phyloP scores from a whole-genome alignment of 1,140 invertebrate species.

The Procambarus virginalis region DNA sequence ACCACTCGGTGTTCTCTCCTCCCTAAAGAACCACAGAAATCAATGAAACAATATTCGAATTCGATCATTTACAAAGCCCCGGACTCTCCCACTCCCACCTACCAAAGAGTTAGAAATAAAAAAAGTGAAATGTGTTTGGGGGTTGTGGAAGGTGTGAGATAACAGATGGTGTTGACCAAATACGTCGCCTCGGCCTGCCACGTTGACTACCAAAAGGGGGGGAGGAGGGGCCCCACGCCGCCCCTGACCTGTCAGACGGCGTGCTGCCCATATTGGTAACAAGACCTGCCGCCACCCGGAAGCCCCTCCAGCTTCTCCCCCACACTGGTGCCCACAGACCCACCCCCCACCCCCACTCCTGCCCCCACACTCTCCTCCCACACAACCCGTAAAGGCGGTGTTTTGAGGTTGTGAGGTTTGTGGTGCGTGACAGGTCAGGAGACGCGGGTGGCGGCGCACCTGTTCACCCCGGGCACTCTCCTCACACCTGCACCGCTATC shows the following conservation, averaged over 20 bases:
- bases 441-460: conserved; percentile 14
- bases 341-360: background rate
- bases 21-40: conserved; percentile 58
- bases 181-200: conserved; percentile 12
- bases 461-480: conserved; percentile 4
- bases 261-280: conserved; percentile 35
- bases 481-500: background rate
- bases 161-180: conserved; percentile 40
- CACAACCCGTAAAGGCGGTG: too few species aligned
- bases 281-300: conserved; percentile 17
- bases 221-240: background rate
- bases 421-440: too few species aligned
- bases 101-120: conserved; percentile 14
- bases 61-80: background rate
- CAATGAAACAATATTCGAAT: background rate
- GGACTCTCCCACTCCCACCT: background rate
- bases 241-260: conserved; percentile 51
- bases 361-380: background rate
- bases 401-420: too few species aligned
- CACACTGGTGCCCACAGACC: too few species aligned
- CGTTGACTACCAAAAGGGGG: conserved; percentile 41
- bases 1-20: conserved; percentile 53
- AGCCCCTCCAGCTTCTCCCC: background rate
- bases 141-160: conserved; percentile 21
- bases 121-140: background rate